Evolutionary conservation across 2,888 invertebrate genomes (phyloP), one percentile per base, ranked within the genome.

Genomic region (Geotrupes spiniger): DNA sequence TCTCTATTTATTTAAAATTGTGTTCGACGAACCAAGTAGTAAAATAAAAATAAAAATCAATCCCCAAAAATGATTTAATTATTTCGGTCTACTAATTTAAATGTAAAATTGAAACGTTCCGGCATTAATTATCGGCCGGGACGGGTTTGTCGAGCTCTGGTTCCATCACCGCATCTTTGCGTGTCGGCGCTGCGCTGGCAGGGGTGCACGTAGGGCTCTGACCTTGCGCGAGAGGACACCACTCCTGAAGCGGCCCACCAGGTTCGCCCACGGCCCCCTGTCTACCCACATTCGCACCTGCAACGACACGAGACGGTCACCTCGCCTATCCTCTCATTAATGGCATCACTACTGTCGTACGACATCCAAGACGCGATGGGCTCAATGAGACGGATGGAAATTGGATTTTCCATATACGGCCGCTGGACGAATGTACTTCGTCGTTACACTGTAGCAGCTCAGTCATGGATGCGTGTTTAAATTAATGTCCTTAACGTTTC

Each of bases 201-300:
- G 10, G 29, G 28, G 14, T 29, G 14, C 17, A 29, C 41, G 27
- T 44, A 37, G 44, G 44, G 28, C 37, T 37, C 44, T 44, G 44
- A 44, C 44, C 44, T 44, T 44, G 44, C 28, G 25, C 38, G 33
- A 46, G 46, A 46, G 48, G 33, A 46, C 40, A 52, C 50, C 56
- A 56, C 54, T 56, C 53, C 54, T 48, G 54, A 39, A 15, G 28
- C 52, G 44, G 45, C 48, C 54, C 31, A 42, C 47, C 17, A 27
- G 10, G 36, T 42, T 47, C 42, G 42, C 47, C 47, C 29, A 42
- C 47, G 5, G 17, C 53, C 55, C 51, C 52, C 50, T 50, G 53
- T 37, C 60, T 53, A 47, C 63, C 63, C 59, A 63, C 63, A 53
- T 59, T 58, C 60, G 56, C 63, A 63, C 63, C 63, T 63, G 62